These are phyloP conservation scores for Cecropterus lyciades DNA, from an alignment of 1,140 invertebrate species.

Conservation along the genomic window DNA sequence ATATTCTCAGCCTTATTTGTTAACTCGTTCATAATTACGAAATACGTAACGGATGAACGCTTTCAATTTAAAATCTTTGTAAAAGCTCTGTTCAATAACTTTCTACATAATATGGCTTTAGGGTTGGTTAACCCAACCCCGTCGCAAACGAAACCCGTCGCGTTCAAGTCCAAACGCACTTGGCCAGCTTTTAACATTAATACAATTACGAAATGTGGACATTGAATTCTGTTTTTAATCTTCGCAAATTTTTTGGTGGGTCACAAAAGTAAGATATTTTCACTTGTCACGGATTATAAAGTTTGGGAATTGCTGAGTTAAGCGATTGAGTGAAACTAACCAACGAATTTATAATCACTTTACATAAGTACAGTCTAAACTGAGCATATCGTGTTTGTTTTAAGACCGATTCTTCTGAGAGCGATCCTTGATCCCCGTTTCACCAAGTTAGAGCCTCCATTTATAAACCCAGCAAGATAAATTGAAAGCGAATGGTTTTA, in stretches of 20 bases:
- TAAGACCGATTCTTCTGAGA: background rate
- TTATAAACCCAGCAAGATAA: conserved; percentile 25
- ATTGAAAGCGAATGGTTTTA: conserved; percentile 26
- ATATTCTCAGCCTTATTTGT: too few species aligned
- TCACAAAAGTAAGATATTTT: too few species aligned
- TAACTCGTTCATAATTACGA: background rate
- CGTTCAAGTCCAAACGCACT: too few species aligned
- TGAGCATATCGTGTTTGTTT: background rate
- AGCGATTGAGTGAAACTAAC: conserved; percentile 20
- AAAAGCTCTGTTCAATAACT: background rate
- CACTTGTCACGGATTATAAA: too few species aligned
- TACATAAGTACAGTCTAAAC: conserved; percentile 3
- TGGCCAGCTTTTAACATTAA: too few species aligned
- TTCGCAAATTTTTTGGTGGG: too few species aligned
- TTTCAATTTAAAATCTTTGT: background rate
- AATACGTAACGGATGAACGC: background rate
- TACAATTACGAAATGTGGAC: too few species aligned
- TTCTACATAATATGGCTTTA: conserved; percentile 13
- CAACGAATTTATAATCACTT: conserved; percentile 23
- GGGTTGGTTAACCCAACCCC: too few species aligned
- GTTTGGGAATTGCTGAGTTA: too few species aligned
- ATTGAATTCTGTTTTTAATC: too few species aligned
- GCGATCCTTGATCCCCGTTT: background rate
- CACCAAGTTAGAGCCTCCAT: conserved; percentile 14
- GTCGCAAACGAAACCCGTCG: too few species aligned